Evolutionary conservation across 2,113 vertebrate genomes (phyloP), one percentile per base, ranked within the genome.

Genomic region (Climacteris rufus): DNA sequence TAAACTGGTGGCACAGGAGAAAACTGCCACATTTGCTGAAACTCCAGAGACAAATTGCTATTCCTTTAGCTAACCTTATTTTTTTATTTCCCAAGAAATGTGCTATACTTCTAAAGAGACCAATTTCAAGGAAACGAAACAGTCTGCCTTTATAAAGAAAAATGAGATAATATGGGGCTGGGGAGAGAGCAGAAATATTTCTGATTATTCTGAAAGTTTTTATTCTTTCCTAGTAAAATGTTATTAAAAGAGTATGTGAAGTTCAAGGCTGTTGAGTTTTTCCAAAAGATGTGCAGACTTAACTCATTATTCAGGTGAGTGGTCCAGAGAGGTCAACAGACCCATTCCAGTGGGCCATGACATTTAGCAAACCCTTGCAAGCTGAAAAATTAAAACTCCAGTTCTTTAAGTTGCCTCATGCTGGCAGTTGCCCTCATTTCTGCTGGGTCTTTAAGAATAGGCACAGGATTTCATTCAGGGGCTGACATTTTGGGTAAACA

Each of bases 11-110:
- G 39, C 79, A 91, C 19, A 45, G 44, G 64, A 95, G 87, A 90
- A 94, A 96, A 93, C 63, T 86, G 88, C 64, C 79, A 94, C 94
- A 87, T 96, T 96, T 97, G 31, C 92, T 96, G 90, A 95, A 96
- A 90, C 0, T 0, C 79, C 68, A 86, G 40, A 94, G 92, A 96
- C 15, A 93, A 92, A 95, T 95, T 95, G 70, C 88, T 94, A 56
- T 83, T 96, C 90, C 79, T 93, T 94, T 86, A 90, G 76, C 56
- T 94, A 95, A 95, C 28, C 44, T 86, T 94, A 35, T 90, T 90
- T 93, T 90, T 71, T 90, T 72, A 65, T 88, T 95, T 94, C 81
- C 75, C 87, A 78, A 78, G 80, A 95, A 96, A 89, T 75, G 40
- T 83, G 64, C 27, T 92, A 23, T n/a, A 35, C 78, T 96, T 95